Evolutionary conservation across 2,113 vertebrate genomes (phyloP).

Genomic region (Cololabis saira): DNA sequence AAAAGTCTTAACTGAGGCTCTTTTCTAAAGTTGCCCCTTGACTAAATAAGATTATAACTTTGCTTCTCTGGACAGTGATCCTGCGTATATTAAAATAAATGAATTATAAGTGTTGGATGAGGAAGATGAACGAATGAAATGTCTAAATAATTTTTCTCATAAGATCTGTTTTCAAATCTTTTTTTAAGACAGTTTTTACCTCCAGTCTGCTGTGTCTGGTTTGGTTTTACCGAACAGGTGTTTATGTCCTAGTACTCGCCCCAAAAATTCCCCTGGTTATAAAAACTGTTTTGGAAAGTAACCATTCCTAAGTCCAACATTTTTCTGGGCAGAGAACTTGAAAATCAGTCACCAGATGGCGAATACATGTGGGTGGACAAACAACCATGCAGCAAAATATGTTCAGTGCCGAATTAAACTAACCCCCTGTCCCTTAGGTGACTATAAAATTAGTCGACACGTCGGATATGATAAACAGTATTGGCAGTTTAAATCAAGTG

Average conservation of each 20-base stretch:
- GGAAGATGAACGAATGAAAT: too few relatives aligned
- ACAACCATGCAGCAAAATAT: slow-evolving; percentile 63
- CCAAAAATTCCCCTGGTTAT: slow-evolving; percentile 11
- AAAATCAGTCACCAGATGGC: slow-evolving; percentile 71
- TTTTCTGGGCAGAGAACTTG: slow-evolving; percentile 45
- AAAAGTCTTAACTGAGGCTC: too few relatives aligned
- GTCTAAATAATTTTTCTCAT: too few relatives aligned
- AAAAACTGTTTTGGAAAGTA: slow-evolving; percentile 50
- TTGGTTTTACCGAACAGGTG: slow-evolving; percentile 24
- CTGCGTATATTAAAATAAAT: too few relatives aligned
- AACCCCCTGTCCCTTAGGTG: slow-evolving; percentile 59
- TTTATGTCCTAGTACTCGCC: slow-evolving; percentile 16
- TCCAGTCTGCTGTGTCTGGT: too few relatives aligned
- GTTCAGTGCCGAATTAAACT: slow-evolving; percentile 66
- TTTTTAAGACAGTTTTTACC: too few relatives aligned
- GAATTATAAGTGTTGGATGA: too few relatives aligned
- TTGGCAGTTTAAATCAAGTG: slow-evolving; percentile 71
- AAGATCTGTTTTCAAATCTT: too few relatives aligned
- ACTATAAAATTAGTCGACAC: slow-evolving; percentile 67
- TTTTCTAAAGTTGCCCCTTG: too few relatives aligned
- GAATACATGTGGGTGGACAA: slow-evolving; percentile 56
- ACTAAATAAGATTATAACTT: too few relatives aligned
- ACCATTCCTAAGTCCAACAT: slow-evolving; percentile 22
- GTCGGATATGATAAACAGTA: slow-evolving; percentile 64
- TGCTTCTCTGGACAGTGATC: too few relatives aligned